phyloP scores from a whole-genome alignment of 2,113 vertebrate genomes.

The Morone chrysops region DNA sequence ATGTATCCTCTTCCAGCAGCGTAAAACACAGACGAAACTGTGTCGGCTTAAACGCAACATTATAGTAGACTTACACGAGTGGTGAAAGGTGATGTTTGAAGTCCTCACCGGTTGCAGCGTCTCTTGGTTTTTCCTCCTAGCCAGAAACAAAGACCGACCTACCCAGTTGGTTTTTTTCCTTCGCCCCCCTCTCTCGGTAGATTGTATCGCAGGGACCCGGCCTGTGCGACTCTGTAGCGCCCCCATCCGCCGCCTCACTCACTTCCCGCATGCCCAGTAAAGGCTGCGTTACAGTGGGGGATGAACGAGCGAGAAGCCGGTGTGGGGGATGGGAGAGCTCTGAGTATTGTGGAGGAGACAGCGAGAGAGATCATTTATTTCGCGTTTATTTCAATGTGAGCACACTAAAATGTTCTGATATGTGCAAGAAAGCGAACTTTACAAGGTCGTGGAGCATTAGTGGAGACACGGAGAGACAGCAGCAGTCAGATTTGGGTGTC shows the following conservation, averaged over 20 bases:
- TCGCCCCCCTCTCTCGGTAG: conserved; percentile 56
- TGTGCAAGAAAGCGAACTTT: neutral
- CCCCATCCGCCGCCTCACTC: conserved; percentile 54
- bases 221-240: conserved; percentile 73
- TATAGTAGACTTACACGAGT: conserved; percentile 78
- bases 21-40: neutral
- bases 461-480: rapidly evolving
- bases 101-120: conserved; percentile 71
- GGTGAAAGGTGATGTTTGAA: conserved; percentile 63
- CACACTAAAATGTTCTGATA: neutral
- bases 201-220: conserved; percentile 65
- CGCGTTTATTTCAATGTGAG: neutral
- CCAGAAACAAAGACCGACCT: conserved; percentile 86
- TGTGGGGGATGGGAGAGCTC: conserved; percentile 70
- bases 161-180: conserved; percentile 76
- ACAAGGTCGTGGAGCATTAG: rapidly evolving
- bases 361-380: neutral
- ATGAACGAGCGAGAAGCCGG: conserved; percentile 45
- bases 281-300: conserved; percentile 50
- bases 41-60: rapidly evolving
- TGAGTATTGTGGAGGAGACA: neutral
- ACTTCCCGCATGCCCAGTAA: conserved; percentile 59
- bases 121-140: conserved; percentile 78
- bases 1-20: neutral
- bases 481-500: neutral